Conservation (phyloP, 2,888 invertebrate genomes). For the Blomia tropicalis region DNA sequence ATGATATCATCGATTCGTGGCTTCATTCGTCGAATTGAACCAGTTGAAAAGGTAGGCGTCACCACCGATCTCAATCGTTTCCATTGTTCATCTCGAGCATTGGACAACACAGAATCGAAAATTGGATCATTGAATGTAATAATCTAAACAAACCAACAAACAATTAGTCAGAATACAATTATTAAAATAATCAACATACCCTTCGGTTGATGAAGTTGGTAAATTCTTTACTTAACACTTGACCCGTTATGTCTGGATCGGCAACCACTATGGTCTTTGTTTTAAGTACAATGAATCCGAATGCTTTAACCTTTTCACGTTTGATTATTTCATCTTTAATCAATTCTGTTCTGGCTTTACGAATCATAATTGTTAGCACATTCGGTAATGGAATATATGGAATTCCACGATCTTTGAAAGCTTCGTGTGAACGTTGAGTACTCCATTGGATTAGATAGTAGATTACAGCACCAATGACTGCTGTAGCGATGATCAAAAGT, state of each 20-base stretch:
- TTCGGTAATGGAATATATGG: no score
- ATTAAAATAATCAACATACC: neutral
- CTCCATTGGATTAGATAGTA: no score
- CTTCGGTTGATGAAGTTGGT: neutral
- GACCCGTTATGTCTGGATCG: neutral
- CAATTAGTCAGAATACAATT: neutral
- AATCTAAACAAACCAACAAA: neutral
- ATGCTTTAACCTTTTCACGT: no score
- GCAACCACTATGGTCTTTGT: neutral
- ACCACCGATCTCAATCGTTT: neutral
- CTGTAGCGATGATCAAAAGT: no score
- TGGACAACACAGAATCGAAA: neutral
- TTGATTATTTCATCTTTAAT: no score
- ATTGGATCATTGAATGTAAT: neutral
- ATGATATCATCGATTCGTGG: neutral
- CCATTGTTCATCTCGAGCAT: neutral
- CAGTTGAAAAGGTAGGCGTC: neutral
- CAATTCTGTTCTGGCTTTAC: no score
- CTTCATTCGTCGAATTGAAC: neutral
- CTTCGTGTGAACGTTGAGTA: no score
- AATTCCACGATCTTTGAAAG: no score
- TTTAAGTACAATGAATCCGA: no score
- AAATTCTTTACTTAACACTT: no score
- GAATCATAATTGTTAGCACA: no score
- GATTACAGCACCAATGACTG: no score